These are phyloP conservation scores for Ophioninae sp. DNA, from an alignment of 2,888 invertebrate species.

Conservation along the genomic window DNA sequence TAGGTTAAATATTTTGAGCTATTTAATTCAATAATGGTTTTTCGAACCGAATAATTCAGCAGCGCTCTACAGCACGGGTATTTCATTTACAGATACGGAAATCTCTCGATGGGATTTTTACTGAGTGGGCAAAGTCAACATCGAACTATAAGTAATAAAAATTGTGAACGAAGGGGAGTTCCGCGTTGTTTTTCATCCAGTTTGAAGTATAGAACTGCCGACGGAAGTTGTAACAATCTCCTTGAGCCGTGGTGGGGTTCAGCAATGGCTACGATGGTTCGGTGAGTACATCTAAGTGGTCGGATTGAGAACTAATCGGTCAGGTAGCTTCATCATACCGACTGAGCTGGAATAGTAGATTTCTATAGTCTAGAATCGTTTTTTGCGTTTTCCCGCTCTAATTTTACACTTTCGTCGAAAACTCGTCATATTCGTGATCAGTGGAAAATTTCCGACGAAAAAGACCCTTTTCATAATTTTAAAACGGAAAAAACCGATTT, in stretches of 20 bases:
- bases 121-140: conserved; percentile 63
- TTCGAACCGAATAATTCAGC: neutral
- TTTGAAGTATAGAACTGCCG: conserved; percentile 89
- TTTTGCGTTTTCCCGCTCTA: no score
- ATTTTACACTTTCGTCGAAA: no score
- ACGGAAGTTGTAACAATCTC: conserved; percentile 94
- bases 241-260: conserved; percentile 90
- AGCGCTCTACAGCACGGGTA: neutral
- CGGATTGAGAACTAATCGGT: no score
- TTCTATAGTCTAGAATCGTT: no score
- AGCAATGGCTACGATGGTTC: conserved; percentile 90
- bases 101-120: conserved; percentile 68
- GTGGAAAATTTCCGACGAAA: no score
- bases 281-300: conserved; percentile 64
- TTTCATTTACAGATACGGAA: conserved; percentile 20
- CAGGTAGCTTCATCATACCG: no score
- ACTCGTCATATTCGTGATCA: no score
- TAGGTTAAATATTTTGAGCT: neutral
- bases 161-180: conserved; percentile 86
- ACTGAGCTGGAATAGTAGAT: no score
- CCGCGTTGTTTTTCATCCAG: conserved; percentile 87
- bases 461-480: no score
- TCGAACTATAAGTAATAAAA: conserved; percentile 82
- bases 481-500: no score
- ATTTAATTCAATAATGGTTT: neutral